phyloP scores from a whole-genome alignment of 2,797 vertebrate genomes.

The Meda fulgida region DNA sequence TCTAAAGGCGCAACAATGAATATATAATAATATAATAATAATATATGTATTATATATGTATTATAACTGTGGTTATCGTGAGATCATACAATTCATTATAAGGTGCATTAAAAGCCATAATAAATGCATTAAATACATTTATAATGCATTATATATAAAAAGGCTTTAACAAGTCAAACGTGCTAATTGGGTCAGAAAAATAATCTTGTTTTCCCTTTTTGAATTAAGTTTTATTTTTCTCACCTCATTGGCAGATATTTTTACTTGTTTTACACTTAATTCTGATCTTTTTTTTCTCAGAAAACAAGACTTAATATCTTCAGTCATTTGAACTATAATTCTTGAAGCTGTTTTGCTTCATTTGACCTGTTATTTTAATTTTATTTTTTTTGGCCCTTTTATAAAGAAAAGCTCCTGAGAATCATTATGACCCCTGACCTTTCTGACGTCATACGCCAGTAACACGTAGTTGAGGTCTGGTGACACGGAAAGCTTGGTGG shows the following conservation, averaged over 20 bases:
- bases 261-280: background rate
- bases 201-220: background rate
- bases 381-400: background rate
- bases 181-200: no score
- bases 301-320: no score
- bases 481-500: constrained; percentile 75
- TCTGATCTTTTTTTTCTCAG: no score
- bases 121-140: no score
- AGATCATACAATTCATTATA: no score
- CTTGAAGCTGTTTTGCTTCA: background rate
- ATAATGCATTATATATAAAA: no score
- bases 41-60: no score
- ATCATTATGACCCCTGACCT: constrained; percentile 66
- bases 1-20: no score
- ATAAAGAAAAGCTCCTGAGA: background rate
- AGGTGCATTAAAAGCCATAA: background rate
- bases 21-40: no score
- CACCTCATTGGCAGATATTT: background rate
- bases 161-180: no score
- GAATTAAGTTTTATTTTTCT: background rate
- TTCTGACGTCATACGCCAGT: constrained; percentile 76
- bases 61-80: no score
- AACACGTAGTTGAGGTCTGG: constrained; percentile 79
- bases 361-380: background rate
- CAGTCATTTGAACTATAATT: no score